Base-by-base conservation (phyloP, 2,113 vertebrate genomes). In the Laterallus jamaicensis region DNA sequence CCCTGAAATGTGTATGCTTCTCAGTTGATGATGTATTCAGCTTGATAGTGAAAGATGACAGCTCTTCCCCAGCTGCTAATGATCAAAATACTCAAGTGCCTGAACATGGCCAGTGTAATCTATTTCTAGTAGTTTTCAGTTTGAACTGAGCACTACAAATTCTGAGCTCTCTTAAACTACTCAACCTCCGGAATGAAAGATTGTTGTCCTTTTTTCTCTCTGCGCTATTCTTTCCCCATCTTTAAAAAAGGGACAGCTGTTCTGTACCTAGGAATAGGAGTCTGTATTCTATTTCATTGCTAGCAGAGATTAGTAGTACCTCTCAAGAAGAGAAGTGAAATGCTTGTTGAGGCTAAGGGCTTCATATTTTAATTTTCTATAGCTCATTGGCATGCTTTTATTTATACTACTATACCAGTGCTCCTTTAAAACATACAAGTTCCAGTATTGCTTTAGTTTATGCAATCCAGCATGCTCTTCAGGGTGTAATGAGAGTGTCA, bases 11-110 rank as follows among this genome's bases (percentile, higher is more conserved):
- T 54, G 6, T 42, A 19, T 58, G 32, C 31, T 74, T 90, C 85
- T 96, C 76, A 35, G 40, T 64, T 96, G 87, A 77, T 88, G 64
- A 82, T 78, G 64, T 70, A 83, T 88, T 92, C 83, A 88, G 62
- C 26, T 25, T 5, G 31, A 56, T 10, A 88, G 55, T 6, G 6
- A 90, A 93, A 78, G 54, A 91, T 91, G 37, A 74, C 31, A 77
- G 52, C 25, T 81, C 69, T 91, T 93, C 44, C 37, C 86, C 73
- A 95, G 66, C 52, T 96, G 52, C 73, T 82, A 75, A 58, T 83
- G 66, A 54, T 94, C 58, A 95, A 93, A 96, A 88, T 66, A 81
- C 56, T 93, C 8, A 4, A 84, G 73, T 66, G 69, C 29, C 49
- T 86, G 60, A 88, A 88, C 13, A 62, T 26, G n/a, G 49, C 49